Base-by-base conservation (phyloP, 1,140 invertebrate species). In the Leptonema lineaticorne region DNA sequence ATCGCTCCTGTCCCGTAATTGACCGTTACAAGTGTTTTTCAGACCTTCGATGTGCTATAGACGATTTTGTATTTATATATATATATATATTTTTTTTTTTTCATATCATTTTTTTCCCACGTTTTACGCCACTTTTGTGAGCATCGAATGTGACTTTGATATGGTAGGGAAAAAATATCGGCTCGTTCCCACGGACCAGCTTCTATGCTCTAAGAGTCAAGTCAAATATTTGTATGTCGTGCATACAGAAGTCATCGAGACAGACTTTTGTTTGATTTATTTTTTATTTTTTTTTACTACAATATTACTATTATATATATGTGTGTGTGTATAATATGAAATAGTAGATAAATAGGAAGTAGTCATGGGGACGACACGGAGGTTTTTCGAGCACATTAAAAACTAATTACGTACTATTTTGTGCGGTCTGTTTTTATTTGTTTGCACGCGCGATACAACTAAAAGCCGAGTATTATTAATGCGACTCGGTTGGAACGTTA, bases 191-290 rank as follows among this genome's bases (percentile, higher is more conserved):
- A 53, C 50, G 27, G n/a, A n/a, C n/a, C 50, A 26, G 18, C 11
- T 14, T 14, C 2, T 9, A 1, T 0, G 22, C 50, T 20, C 50
- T 53, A 53, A 53, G 50, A 53, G 50, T 22, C 20, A 41, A 53
- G 50, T 53, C 50, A 53, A 53, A 53, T 53, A 53, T 53, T 53
- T 53, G 50, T 24, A 22, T 48, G 46, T 20, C 46, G 46, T 11
- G 29, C 50, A 22, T 5, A 53, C 50, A 53, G 50, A 53, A 53
- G 50, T 24, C 50, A 26, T 53, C 20, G 9, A 8, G 9, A 8
- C 11, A 14, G 8, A 26, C 27, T 26, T 26, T 53, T 53, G 37
- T 41, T 41, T 41, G 37, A 16, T 11, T 16, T n/a, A n/a, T 2
- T 41, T 41, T 41, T 16, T 41, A 41, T 41, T 41, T n/a, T n/a